Evolutionary conservation across 2,888 invertebrate species (phyloP), one percentile per base, ranked within the genome.

Genomic region (Drosophila anomalipes): DNA sequence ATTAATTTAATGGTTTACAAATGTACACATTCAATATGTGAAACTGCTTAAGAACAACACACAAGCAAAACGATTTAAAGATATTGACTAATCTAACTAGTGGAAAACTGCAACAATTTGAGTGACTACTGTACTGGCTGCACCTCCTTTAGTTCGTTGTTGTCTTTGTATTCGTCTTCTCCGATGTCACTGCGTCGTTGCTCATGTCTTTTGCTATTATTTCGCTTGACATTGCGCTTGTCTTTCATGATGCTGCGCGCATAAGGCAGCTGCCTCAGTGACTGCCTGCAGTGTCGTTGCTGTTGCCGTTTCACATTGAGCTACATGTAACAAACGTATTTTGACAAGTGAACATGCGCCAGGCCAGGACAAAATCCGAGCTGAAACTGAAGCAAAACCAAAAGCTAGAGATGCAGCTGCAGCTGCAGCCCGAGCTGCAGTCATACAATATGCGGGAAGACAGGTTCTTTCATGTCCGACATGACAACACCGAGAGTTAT

Each of bases 331-430:
- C 89, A 86, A 89, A 86, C 85, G 89, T 79, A 89, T 86, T 86
- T 86, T 89, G 86, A 86, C 89, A 86, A 89, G 85, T 82, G 87
- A 86, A 86, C 86, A 86, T 84, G 87, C 84, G 77, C 84, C 84
- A 64, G 78, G 60, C 71, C 74, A 64, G 62, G 32, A 59, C 70
- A 62, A 70, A 82, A 64, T 69, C 62, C 59, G 30, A 70, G 70
- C 44, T 66, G 37, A 39, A 68, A 53, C 51, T 52, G 47, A 56
- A 73, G 16, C 47, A 30, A 65, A 56, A 41, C 52, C 68, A 44
- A 28, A 26, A 57, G 56, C 41, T 51, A 37, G 14, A 61, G 19
- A 53, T 49, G 14, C 44, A 41, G 26, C 47, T 54, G 26, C 58
- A 60, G 37, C 69, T 41, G 39, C 28, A 47, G 37, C 28, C 19